Conservation (phyloP, 2,888 invertebrate genomes). For the Diaphora mendica region DNA sequence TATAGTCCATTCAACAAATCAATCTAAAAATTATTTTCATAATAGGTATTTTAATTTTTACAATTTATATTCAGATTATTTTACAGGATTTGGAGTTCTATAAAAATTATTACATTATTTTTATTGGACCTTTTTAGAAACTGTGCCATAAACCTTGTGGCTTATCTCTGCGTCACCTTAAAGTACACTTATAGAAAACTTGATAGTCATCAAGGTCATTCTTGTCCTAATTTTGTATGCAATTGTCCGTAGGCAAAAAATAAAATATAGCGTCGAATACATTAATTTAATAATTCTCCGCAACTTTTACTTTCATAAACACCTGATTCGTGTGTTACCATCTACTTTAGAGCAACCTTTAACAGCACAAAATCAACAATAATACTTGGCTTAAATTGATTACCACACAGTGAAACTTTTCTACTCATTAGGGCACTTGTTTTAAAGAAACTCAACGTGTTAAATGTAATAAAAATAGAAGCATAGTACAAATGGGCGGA, state of each 20-base stretch:
- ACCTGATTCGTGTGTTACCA: conserved; percentile 25
- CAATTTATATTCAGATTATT: too few species aligned
- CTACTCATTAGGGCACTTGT: conserved; percentile 16
- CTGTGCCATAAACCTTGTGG: too few species aligned
- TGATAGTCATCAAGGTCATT: background rate
- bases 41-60: too few species aligned
- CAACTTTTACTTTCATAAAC: conserved; percentile 43
- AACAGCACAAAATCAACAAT: conserved; percentile 28
- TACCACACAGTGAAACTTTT: conserved; percentile 39
- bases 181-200: background rate
- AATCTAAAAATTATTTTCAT: too few species aligned
- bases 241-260: too few species aligned
- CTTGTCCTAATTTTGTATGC: background rate
- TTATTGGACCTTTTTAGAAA: too few species aligned
- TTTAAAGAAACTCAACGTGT: background rate
- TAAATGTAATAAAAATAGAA: conserved; percentile 31
- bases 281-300: conserved; percentile 41
- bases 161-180: background rate
- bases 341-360: conserved; percentile 43
- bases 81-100: too few species aligned
- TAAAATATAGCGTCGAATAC: conserved; percentile 32
- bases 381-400: conserved; percentile 32
- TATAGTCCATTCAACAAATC: too few species aligned
- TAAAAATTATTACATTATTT: background rate
- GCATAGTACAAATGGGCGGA: conserved; percentile 54